Percentiles rank a stretch among this genome's conserved stretches.
These are phyloP conservation scores for Actinostola sp. DNA, from an alignment of 92 coral and sea anemone genomes.

Conservation along the genomic window DNA sequence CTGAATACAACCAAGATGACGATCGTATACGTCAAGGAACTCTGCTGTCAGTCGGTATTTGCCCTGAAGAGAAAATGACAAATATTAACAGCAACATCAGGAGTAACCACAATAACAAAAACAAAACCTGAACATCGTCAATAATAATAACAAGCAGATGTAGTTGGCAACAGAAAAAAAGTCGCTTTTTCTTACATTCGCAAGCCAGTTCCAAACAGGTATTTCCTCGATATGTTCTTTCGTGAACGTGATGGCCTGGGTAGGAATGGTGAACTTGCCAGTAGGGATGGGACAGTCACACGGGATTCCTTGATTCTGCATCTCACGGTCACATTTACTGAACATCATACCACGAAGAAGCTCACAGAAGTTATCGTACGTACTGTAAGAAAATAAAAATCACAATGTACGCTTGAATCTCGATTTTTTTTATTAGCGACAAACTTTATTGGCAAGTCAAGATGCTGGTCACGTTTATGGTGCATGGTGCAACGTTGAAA, in stretches of 20 bases:
- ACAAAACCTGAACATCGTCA: too few relatives aligned
- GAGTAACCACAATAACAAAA: too few relatives aligned
- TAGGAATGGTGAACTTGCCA: slow-evolving; percentile 55
- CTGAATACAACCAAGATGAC: slow-evolving; percentile 38
- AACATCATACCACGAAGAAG: slow-evolving; percentile 56
- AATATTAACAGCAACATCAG: too few relatives aligned
- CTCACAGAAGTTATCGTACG: slow-evolving; percentile 65
- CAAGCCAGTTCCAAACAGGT: slow-evolving; percentile 49
- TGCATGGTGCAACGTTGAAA: too few relatives aligned
- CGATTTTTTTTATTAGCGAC: too few relatives aligned
- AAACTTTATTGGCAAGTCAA: too few relatives aligned
- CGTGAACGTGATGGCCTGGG: slow-evolving; percentile 57
- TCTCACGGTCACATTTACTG: slow-evolving; percentile 58
- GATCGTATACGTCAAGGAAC: slow-evolving; percentile 57
- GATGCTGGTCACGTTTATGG: too few relatives aligned
- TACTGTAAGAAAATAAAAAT: too few relatives aligned
- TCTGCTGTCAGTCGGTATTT: slow-evolving; percentile 45
- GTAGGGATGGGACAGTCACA: slow-evolving; percentile 77
- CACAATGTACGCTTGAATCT: too few relatives aligned
- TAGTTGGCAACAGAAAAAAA: too few relatives aligned
- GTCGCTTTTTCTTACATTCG: slow-evolving; percentile 40
- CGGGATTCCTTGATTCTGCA: slow-evolving; percentile 65
- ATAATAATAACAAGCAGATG: too few relatives aligned
- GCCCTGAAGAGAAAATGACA: slow-evolving; percentile 37
- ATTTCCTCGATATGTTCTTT: slow-evolving; percentile 45